Conservation (phyloP, 2,888 invertebrate genomes). For the Eucera pruinosa region DNA sequence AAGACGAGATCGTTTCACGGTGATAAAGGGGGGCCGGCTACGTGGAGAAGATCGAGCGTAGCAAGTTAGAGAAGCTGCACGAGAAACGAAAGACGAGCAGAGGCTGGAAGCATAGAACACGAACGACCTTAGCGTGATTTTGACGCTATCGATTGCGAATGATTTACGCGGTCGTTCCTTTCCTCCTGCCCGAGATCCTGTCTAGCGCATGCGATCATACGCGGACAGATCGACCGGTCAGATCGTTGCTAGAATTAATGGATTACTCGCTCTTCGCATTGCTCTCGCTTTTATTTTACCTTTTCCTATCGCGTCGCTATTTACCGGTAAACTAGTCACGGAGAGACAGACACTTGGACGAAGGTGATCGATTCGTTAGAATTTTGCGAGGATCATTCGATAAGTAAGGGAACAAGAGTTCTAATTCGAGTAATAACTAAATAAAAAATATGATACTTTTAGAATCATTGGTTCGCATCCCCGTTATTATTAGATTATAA, state of each 20-base stretch:
- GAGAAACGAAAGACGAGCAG: constrained; percentile 19
- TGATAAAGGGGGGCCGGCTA: constrained; percentile 56
- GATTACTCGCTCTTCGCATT: constrained; percentile 42
- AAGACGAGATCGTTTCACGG: constrained; percentile 68
- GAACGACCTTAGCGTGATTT: constrained; percentile 58
- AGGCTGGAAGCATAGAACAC: constrained; percentile 13
- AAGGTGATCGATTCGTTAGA: background rate
- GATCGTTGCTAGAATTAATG: constrained; percentile 52
- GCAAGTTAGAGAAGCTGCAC: constrained; percentile 25
- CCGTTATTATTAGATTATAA: no score
- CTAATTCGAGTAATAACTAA: no score
- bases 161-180: constrained; percentile 53
- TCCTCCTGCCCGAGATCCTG: constrained; percentile 28
- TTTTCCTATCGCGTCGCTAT: background rate
- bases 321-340: no score
- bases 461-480: no score
- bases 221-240: constrained; percentile 21
- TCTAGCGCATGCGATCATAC: constrained; percentile 49
- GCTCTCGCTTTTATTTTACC: constrained; percentile 2
- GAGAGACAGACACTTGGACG: no score
- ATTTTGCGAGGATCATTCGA: no score
- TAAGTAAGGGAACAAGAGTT: no score
- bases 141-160: constrained; percentile 63
- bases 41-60: constrained; percentile 11
- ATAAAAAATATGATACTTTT: no score